Evolutionary conservation across 2,113 vertebrate genomes (phyloP).

Genomic region (Cinclus mexicanus): DNA sequence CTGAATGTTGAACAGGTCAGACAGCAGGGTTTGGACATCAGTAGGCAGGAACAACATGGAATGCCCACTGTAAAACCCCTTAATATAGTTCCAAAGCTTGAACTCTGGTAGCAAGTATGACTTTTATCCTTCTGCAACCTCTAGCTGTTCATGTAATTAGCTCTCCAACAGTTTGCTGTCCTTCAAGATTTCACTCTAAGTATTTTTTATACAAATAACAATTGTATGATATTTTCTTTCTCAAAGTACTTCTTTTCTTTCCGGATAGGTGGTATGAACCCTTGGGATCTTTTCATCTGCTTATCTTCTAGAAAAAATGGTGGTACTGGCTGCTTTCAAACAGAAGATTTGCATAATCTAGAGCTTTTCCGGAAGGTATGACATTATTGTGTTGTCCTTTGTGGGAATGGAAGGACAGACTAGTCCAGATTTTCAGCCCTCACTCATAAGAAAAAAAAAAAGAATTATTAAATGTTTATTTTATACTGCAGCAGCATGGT

Average conservation of each 20-base stretch:
- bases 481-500: background rate
- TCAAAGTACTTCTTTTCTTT: constrained; percentile 15
- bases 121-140: background rate
- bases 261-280: constrained; percentile 41
- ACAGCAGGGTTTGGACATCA: background rate
- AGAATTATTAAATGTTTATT: background rate
- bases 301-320: constrained; percentile 72
- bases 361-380: constrained; percentile 84
- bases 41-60: background rate
- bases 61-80: background rate
- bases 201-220: background rate
- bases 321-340: constrained; percentile 78
- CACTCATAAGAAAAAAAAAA: background rate
- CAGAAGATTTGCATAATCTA: constrained; percentile 72
- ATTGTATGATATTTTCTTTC: background rate
- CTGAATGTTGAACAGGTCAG: background rate
- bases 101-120: background rate
- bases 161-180: background rate
- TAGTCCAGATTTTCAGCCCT: background rate
- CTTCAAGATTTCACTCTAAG: background rate
- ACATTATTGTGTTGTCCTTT: background rate
- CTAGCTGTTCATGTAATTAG: background rate
- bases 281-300: constrained; percentile 88
- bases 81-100: background rate
- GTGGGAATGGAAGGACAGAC: background rate